Conservation (phyloP, 2,113 vertebrate species). For the Cyanoramphus novaezelandiae region DNA sequence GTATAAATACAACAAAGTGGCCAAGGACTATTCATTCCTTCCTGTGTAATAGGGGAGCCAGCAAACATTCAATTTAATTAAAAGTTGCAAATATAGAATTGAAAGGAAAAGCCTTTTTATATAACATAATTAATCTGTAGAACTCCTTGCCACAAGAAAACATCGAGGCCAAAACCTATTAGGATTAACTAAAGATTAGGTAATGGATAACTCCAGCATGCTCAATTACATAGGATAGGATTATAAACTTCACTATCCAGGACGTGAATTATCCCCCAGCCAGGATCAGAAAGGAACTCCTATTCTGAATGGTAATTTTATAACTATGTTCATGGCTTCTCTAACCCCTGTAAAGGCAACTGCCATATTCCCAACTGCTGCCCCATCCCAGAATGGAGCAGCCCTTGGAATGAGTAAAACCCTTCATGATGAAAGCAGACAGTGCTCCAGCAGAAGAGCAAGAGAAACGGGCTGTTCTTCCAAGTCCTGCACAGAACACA, state of each 20-base stretch:
- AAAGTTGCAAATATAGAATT: conserved; percentile 47
- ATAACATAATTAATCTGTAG: conserved; percentile 64
- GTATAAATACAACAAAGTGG: not conserved
- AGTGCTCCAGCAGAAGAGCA: not conserved
- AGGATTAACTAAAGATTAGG: conserved; percentile 71
- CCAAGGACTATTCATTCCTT: not conserved
- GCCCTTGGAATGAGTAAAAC: not conserved
- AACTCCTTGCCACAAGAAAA: conserved; percentile 61
- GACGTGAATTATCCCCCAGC: conserved; percentile 14
- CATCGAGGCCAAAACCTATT: conserved; percentile 63
- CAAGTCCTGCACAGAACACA: not conserved
- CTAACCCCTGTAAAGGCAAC: not conserved
- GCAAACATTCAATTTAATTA: conserved; percentile 29
- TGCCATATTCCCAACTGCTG: not conserved
- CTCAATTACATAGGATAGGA: conserved; percentile 64
- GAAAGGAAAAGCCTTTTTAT: conserved; percentile 69
- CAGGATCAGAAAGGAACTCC: not conserved
- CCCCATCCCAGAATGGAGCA: not conserved
- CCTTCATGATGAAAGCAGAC: not conserved
- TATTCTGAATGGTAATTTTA: not conserved
- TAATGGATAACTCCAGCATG: conserved; percentile 63
- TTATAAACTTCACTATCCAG: conserved; percentile 62
- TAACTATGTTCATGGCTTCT: not conserved
- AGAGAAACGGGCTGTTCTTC: not conserved
- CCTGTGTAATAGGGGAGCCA: not conserved